phyloP scores from a whole-genome alignment of 2,113 vertebrate species.

The Vireo altiloquus region DNA sequence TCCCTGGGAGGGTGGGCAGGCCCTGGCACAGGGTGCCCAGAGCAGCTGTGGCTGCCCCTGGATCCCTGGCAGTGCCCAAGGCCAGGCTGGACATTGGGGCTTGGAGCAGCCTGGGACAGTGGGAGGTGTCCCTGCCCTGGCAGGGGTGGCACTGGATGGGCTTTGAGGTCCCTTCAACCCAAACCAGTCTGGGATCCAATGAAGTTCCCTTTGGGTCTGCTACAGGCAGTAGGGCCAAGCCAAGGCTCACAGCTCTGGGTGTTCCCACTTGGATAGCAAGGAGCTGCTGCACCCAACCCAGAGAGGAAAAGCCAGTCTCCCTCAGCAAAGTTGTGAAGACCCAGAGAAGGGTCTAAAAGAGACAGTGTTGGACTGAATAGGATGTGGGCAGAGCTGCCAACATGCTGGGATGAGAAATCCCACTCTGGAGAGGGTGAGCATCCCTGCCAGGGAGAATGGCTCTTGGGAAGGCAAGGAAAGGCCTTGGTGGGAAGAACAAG shows the following conservation, averaged over 20 bases:
- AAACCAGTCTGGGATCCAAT: neutral
- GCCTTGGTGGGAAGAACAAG: neutral
- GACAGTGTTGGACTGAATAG: neutral
- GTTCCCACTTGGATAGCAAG: neutral
- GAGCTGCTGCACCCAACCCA: neutral
- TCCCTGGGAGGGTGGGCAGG: neutral
- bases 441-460: neutral
- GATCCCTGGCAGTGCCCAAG: neutral
- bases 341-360: neutral
- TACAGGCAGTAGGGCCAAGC: fast-evolving
- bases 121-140: neutral
- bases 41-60: neutral
- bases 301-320: neutral
- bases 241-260: neutral
- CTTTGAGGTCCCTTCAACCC: neutral
- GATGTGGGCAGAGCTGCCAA: neutral
- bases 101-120: neutral
- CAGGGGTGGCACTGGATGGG: fast-evolving
- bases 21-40: neutral
- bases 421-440: neutral
- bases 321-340: neutral
- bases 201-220: neutral
- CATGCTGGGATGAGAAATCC: fast-evolving
- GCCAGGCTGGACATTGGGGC: fast-evolving
- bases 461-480: neutral